Conservation (phyloP, 2,888 invertebrate species). For the Acanthacorydalis orientalis region DNA sequence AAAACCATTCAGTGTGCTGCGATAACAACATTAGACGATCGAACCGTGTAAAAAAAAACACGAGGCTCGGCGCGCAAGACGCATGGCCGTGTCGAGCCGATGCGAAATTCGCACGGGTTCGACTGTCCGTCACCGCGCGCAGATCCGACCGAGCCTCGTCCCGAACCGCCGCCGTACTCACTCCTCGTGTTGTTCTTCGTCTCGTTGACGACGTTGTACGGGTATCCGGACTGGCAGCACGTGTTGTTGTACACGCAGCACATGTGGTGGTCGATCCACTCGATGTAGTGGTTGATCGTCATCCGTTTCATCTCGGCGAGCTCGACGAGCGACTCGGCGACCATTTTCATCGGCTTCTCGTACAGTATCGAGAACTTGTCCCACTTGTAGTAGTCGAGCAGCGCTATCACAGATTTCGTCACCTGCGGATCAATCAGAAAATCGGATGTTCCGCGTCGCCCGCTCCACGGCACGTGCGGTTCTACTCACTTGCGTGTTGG, state of each 20-base stretch:
- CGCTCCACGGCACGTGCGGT: too few species aligned
- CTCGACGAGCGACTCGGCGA: conserved; percentile 62
- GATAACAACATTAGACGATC: too few species aligned
- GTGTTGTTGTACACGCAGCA: conserved; percentile 60
- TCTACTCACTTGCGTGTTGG: conserved; percentile 64
- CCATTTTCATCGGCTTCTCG: conserved; percentile 65
- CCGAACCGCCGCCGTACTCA: conserved; percentile 27
- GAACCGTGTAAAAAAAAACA: too few species aligned
- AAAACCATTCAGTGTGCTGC: too few species aligned
- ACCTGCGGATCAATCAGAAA: conserved; percentile 49
- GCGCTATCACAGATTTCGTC: conserved; percentile 83
- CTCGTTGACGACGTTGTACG: conserved; percentile 70
- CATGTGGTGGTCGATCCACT: conserved; percentile 51
- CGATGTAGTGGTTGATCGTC: conserved; percentile 63
- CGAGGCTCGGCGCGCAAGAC: too few species aligned
- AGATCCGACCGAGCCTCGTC: too few species aligned
- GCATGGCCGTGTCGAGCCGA: too few species aligned
- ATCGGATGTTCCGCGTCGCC: too few species aligned
- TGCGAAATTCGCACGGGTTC: too few species aligned
- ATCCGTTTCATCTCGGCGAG: conserved; percentile 63
- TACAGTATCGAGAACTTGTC: conserved; percentile 80
- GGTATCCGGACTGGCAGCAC: conserved; percentile 64
- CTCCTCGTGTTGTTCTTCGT: conserved; percentile 75
- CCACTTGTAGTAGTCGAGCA: conserved; percentile 86
- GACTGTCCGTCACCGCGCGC: too few species aligned